Base-by-base conservation (phyloP, 2,888 invertebrate species). In the Phyto melanocephala region DNA sequence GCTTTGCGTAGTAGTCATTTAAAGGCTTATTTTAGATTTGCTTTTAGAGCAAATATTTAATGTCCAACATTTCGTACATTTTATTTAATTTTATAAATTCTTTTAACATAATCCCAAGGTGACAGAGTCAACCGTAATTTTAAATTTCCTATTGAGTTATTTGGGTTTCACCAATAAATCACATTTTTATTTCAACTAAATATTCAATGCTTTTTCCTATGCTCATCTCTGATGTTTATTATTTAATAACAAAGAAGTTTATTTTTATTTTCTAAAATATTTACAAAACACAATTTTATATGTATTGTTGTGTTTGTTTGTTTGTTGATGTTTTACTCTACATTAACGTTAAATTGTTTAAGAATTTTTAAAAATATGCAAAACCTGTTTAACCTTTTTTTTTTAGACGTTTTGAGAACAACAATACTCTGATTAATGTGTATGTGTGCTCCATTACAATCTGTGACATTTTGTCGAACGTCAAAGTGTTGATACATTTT, bases 381-480 rank as follows among this genome's bases (percentile, higher is more conserved):
- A 70, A 52, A 62, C 68, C 35, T n/a, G 62, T 70, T 77, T 70
- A 63, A 47, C 62, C 70, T 70, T 70, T 77, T 62, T 70, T 70
- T 77, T 62, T 63, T 33, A 62, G 62, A 6, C 45, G 37, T n/a
- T 28, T 28, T 28, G 28, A n/a, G 42, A 42, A 3, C 2, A 8
- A 54, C 17, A 11, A 6, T 28, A 28, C 3, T 28, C 4, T 5
- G 28, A 6, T 28, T 28, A 5, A 6, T 11, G 22, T 40, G 40
- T 10, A 37, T 33, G 35, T 40, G 52, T 40, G 22, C 15, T 42
- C 47, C 40, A 37, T 37, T 60, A 28, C 45, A 54, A 77, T 42
- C 67, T 81, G 68, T 63, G 45, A 70, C 28, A 52, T 47, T n/a
- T 10, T 45, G 52, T 33, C 20, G 40, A 28, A 40, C 42, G 20